Base-by-base conservation (phyloP, 1,140 invertebrate genomes). In the Penaeus japonicus region DNA sequence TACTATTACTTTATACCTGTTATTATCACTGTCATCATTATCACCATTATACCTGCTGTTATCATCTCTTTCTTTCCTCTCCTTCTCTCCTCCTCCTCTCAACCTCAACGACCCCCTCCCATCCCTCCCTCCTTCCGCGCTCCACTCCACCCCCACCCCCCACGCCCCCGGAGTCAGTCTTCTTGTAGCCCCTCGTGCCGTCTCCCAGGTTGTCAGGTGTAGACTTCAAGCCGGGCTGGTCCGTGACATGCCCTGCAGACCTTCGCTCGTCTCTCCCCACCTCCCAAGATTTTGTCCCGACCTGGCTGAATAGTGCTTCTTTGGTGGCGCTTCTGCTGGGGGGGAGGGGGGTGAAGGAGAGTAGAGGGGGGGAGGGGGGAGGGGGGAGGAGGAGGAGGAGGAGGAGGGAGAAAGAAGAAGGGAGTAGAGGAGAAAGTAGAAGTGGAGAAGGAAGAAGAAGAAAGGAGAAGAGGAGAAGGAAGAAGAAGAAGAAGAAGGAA, bases 201-300 rank as follows among this genome's bases (percentile, higher is more conserved):
- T 88, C 86, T 83, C 65, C 39, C 79, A 47, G 75, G 86, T 82
- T 88, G 86, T 88, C 86, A 88, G 86, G 79, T 83, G 86, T 88
- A 88, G 80, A 88, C 86, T 87, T 87, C 86, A 88, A 88, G 79
- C 79, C 57, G 86, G 86, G 80, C 86, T 73, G 80, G 57, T 35
- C 79, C 79, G 86, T 83, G 86, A 88, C 86, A 87, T 88, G 86
- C 86, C 86, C 86, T 83, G 79, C 86, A 87, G 85, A 87, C 59
- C 78, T 87, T 39, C 39, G 57, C 79, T 81, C 62, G 65, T 82
- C 83, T 65, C 62, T 65, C 47, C 17, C 47, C 20, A 22, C 57
- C 53, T 54, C 85, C 65, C 55, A 65, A 78, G 85, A 87, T 87
- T 87, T 87, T 87, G 85, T 87, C 77, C 53, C 78, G 75, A 79